These are phyloP conservation scores for Cyanistes caeruleus DNA, from an alignment of 2,113 vertebrate species.

Conservation along the genomic window DNA sequence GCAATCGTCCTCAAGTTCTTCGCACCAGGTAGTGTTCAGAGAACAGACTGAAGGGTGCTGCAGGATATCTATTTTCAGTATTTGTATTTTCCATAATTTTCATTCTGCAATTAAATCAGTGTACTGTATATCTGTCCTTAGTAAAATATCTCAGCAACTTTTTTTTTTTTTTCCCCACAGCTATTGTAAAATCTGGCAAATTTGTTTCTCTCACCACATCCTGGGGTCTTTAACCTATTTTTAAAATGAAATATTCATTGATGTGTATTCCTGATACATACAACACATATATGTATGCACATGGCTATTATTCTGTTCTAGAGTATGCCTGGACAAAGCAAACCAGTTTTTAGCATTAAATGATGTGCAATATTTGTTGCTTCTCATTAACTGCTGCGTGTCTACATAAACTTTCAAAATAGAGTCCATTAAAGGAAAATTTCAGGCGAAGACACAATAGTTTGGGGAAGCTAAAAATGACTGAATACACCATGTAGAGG, in stretches of 20 bases:
- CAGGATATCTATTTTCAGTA: background rate
- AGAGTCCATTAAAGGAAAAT: background rate
- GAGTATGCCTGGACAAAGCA: background rate
- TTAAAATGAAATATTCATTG: background rate
- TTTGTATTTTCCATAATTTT: background rate
- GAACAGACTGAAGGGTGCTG: background rate
- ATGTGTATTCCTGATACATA: background rate
- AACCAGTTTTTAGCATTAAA: background rate
- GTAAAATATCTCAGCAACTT: background rate
- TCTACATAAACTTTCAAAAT: background rate
- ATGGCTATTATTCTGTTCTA: background rate
- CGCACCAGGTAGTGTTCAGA: background rate
- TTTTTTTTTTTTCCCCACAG: background rate
- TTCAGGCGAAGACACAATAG: background rate
- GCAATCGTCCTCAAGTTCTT: background rate
- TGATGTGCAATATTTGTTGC: background rate
- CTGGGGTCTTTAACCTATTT: background rate
- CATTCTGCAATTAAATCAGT: background rate
- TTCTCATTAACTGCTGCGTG: background rate
- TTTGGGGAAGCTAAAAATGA: background rate
- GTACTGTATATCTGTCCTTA: background rate
- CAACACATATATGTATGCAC: fast-evolving
- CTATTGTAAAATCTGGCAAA: background rate
- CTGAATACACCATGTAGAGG: fast-evolving
- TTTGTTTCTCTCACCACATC: background rate